These are phyloP conservation scores for Rhopalosiphum padi DNA, from an alignment of 1,140 invertebrate species.

Conservation along the genomic window DNA sequence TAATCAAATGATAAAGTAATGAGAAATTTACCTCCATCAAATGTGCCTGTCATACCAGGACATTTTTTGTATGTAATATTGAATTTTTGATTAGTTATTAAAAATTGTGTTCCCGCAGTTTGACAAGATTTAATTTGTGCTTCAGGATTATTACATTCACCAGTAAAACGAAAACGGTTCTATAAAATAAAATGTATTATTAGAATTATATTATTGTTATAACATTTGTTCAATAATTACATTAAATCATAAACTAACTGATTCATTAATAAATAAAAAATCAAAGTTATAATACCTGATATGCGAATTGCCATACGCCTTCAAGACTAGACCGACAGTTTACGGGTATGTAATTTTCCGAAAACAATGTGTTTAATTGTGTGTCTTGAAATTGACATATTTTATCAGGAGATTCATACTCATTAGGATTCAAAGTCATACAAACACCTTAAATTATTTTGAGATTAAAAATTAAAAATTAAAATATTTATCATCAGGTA, in stretches of 20 bases:
- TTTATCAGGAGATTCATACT: conserved; percentile 75
- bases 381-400: conserved; percentile 80
- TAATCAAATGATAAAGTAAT: neutral
- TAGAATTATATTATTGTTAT: neutral
- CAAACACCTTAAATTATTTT: conserved; percentile 71
- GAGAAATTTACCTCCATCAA: conserved; percentile 76
- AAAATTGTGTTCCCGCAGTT: conserved; percentile 92
- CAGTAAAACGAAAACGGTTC: conserved; percentile 87
- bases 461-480: conserved; percentile 55
- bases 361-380: conserved; percentile 85
- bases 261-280: neutral
- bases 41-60: conserved; percentile 81
- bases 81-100: conserved; percentile 97
- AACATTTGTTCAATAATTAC: neutral
- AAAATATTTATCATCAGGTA: neutral
- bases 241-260: neutral
- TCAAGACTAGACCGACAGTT: conserved; percentile 92
- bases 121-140: conserved; percentile 93
- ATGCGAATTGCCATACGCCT: conserved; percentile 94
- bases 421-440: conserved; percentile 70
- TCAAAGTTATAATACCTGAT: conserved; percentile 70
- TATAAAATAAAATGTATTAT: conserved; percentile 62
- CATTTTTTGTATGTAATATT: conserved; percentile 93
- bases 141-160: conserved; percentile 86
- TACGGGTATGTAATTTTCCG: conserved; percentile 87